Base-by-base conservation (phyloP, 2,797 vertebrate genomes). In the Phrynocephalus guinanensis region DNA sequence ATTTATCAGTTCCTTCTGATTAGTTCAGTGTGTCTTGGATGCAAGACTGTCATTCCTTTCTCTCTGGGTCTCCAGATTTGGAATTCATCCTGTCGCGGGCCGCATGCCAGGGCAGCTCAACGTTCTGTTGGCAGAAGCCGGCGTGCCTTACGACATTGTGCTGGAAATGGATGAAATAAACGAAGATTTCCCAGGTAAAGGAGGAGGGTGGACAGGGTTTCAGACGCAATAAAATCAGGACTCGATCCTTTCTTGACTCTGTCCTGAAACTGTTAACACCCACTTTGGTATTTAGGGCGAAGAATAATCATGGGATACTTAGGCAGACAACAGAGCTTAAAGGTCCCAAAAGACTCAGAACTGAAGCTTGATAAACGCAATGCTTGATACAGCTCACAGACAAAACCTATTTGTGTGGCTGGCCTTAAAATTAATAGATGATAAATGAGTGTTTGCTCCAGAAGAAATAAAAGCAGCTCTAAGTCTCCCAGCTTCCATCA, bases 161-260 rank as follows among this genome's bases (percentile, higher is more conserved):
- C 91, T 98, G 92, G 97, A 98, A 95, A 98, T 97, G 97, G 97
- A 98, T n/a, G 97, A 98, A 94, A 97, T 98, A 89, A 98, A 98
- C 16, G 94, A 97, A 0, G 97, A 97, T 95, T 98, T 98, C 94
- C 95, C 96, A 93, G 97, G 97, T 97, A n/a, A 80, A n/a, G 33
- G 16, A 50, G 26, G 73, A 38, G 30, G 44, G 30, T 13, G n/a
- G 20, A 11, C 26, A 2, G 18, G 8, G 30, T 9, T 1, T 3
- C 13, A 38, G 30, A 72, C 18, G 33, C 16, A 26, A 33, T n/a
- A 28, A 68, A 67, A 20, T 6, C 18, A 70, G 1, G 63, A 30
- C 50, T 87, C 30, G 8, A 13, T 76, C 3, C 67, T 87, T 38
- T 70, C 16, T 22, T 52, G 38, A 73, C 48, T 38, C 28, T 33